Evolutionary conservation across 2,888 invertebrate species (phyloP).

Genomic region (Poecilobothrus nobilitatus): DNA sequence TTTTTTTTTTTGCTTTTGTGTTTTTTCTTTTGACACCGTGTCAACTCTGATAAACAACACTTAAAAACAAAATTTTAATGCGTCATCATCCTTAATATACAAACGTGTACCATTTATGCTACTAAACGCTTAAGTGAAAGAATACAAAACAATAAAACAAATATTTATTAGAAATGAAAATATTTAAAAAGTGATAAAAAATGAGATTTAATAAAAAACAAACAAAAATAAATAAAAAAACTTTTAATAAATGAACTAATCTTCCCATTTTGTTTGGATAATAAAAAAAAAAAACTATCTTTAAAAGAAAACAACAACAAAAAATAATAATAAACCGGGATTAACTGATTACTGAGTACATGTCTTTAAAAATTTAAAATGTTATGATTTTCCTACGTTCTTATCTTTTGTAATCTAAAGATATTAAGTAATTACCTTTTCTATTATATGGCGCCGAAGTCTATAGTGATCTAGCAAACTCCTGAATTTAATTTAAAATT

Average conservation of each 20-base stretch:
- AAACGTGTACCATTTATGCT: too few species aligned
- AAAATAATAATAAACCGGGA: too few species aligned
- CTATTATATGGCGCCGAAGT: too few species aligned
- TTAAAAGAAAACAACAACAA: not conserved
- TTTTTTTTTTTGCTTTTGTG: not conserved
- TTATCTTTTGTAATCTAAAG: too few species aligned
- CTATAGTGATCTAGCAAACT: too few species aligned
- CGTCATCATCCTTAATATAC: not conserved
- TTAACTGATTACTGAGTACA: too few species aligned
- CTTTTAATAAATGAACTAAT: not conserved
- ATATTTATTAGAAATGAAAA: not conserved
- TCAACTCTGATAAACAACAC: not conserved
- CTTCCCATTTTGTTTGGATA: not conserved
- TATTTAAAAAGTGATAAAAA: slow-evolving; percentile 5
- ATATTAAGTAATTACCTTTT: too few species aligned
- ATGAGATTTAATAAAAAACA: not conserved
- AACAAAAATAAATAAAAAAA: not conserved
- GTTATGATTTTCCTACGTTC: too few species aligned
- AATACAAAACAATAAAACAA: too few species aligned
- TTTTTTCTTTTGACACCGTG: not conserved
- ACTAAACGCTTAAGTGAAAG: too few species aligned
- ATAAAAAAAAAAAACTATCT: not conserved
- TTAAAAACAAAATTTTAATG: not conserved
- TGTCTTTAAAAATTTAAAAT: too few species aligned
- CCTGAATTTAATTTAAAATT: too few species aligned